Evolutionary conservation across 1,140 invertebrate species (phyloP), one percentile per base, ranked within the genome.

Genomic region (Drosophila sulfurigaster): DNA sequence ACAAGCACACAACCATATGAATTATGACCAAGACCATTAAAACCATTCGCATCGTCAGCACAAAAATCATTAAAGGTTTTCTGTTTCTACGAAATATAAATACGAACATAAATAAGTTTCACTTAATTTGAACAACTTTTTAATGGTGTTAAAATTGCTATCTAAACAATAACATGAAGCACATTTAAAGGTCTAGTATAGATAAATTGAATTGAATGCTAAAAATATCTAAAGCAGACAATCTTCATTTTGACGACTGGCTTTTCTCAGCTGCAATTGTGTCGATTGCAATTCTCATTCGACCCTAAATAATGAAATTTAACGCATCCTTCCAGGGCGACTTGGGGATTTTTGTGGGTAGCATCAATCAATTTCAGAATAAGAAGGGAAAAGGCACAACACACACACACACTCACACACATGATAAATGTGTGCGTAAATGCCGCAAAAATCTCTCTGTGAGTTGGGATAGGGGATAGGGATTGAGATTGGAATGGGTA

Each of bases 351-450:
- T 52, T 78, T 78, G 62, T 49, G 66, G 60, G 28, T 32, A 52
- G 66, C 67, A 75, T 75, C 45, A 75, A 75, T 75, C 72, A 75
- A 75, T 35, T 70, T 63, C 43, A 43, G 10, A 38, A 46, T 60
- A 15, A 38, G 63, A 28, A 25, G 25, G 3, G 11, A 10, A 57
- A 13, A 38, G 32, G 32, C 49, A 46, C 20, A 48, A 38, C 49
- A 64, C 28, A 35, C 49, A 49, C 25, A 46, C 35, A 51, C 10
- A 51, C n/a, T n/a, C 30, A 43, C 20, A 28, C 35, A 54, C 70
- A 32, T 67, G 75, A 62, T 45, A 38, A 60, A 63, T 75, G 70
- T 54, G 49, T 54, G 15, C 28, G 10, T 35, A 16, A 30, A 38
- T 49, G 32, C 13, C 13, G 51, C 20, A 25, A 49, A 15, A n/a